phyloP scores from a whole-genome alignment of 2,888 invertebrate genomes.

The Yponomeuta sedellus region DNA sequence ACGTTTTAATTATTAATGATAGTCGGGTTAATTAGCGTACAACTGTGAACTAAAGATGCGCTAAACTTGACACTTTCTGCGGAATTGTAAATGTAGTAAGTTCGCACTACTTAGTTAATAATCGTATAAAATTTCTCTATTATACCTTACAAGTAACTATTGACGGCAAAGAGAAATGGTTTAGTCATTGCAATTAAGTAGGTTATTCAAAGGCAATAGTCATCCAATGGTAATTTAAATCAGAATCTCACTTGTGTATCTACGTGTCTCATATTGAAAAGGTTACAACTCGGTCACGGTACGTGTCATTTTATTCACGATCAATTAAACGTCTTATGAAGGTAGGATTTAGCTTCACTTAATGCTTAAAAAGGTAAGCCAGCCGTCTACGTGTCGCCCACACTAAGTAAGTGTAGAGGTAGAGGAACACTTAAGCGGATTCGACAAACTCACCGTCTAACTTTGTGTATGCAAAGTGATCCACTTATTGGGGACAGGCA shows the following conservation, averaged over 20 bases:
- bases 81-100: background rate
- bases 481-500: constrained; percentile 59
- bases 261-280: background rate
- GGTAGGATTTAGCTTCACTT: constrained; percentile 3
- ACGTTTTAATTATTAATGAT: background rate
- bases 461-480: constrained; percentile 55
- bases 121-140: background rate
- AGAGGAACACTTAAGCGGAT: constrained; percentile 11
- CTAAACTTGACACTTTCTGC: background rate
- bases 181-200: constrained; percentile 5
- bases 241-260: background rate
- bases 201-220: background rate
- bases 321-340: background rate
- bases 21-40: background rate
- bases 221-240: background rate
- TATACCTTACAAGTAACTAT: background rate
- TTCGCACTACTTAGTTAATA: background rate
- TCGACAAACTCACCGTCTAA: constrained; percentile 16
- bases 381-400: constrained; percentile 67
- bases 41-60: background rate
- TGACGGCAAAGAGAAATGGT: background rate
- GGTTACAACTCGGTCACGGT: background rate
- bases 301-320: background rate
- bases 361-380: constrained; percentile 40
- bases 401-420: constrained; percentile 23